phyloP scores from a whole-genome alignment of 2,888 invertebrate species.

The Drosophila maculinotata region DNA sequence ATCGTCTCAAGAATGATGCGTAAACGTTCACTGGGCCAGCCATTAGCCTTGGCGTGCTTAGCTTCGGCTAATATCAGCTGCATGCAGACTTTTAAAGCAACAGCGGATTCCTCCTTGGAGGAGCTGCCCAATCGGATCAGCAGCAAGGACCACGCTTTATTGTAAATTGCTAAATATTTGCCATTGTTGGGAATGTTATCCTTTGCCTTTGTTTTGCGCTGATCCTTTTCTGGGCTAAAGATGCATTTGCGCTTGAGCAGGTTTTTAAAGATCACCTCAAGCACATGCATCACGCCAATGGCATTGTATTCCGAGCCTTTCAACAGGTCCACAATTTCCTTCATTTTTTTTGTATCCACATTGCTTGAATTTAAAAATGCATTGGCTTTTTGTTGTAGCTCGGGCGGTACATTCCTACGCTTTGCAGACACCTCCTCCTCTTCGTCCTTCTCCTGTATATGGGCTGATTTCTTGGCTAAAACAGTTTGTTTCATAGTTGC shows the following conservation, averaged over 20 bases:
- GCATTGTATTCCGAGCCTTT: conserved; percentile 37
- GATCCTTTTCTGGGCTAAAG: neutral
- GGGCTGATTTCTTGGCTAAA: conserved; percentile 15
- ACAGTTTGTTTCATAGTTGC: conserved; percentile 21
- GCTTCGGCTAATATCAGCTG: conserved; percentile 91
- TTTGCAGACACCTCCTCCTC: conserved; percentile 14
- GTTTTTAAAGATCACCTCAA: conserved; percentile 90
- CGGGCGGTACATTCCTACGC: conserved; percentile 46
- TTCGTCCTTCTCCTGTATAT: neutral
- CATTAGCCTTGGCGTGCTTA: conserved; percentile 86
- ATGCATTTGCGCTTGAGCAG: conserved; percentile 86
- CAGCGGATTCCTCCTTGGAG: conserved; percentile 83
- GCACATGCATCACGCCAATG: conserved; percentile 86
- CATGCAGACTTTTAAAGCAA: conserved; percentile 90
- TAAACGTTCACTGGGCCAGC: conserved; percentile 87
- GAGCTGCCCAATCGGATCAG: conserved; percentile 72
- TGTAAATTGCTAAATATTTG: conserved; percentile 87
- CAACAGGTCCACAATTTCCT: conserved; percentile 89
- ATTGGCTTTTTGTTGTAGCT: conserved; percentile 89
- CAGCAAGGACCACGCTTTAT: conserved; percentile 87
- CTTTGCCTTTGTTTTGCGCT: conserved; percentile 5
- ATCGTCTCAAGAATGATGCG: conserved; percentile 89
- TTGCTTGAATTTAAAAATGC: conserved; percentile 88
- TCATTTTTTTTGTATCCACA: conserved; percentile 88
- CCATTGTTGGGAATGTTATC: neutral